phyloP scores from a whole-genome alignment of 2,888 invertebrate species.

The Dynastes tityus region DNA sequence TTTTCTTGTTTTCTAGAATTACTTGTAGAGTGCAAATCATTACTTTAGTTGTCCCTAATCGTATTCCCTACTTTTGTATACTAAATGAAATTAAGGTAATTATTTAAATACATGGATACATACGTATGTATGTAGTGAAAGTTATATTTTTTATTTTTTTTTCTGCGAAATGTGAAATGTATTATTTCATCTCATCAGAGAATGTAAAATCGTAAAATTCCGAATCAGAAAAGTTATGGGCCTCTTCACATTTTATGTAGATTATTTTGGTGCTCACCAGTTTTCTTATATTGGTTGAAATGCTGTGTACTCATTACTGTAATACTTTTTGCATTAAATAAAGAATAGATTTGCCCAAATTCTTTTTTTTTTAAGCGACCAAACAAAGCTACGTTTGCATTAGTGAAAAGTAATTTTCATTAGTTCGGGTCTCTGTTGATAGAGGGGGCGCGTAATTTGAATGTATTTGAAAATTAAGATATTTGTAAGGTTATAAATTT shows the following conservation, averaged over 20 bases:
- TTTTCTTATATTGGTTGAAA: conserved; percentile 63
- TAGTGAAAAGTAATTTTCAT: neutral
- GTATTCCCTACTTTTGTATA: conserved; percentile 28
- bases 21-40: conserved; percentile 44
- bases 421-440: too few relatives aligned
- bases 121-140: neutral
- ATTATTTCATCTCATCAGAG: conserved; percentile 14
- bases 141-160: conserved; percentile 6
- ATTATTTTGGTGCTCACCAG: conserved; percentile 63
- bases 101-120: neutral
- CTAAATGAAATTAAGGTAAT: conserved; percentile 14
- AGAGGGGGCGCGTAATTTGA: too few relatives aligned
- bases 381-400: neutral
- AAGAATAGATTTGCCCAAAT: conserved; percentile 57
- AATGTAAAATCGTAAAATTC: conserved; percentile 31
- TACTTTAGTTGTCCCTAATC: conserved; percentile 34
- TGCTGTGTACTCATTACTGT: conserved; percentile 65
- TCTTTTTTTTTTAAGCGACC: neutral
- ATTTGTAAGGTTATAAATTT: too few relatives aligned
- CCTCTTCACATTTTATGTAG: conserved; percentile 51
- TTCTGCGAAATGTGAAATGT: conserved; percentile 30
- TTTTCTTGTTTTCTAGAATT: conserved; percentile 41
- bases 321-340: conserved; percentile 66
- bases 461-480: too few relatives aligned
- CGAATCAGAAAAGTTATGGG: conserved; percentile 22